Percentiles rank a stretch among this genome's conserved stretches.
Conservation (phyloP, 1,140 invertebrate species). For the Drosophila ananassae region DNA sequence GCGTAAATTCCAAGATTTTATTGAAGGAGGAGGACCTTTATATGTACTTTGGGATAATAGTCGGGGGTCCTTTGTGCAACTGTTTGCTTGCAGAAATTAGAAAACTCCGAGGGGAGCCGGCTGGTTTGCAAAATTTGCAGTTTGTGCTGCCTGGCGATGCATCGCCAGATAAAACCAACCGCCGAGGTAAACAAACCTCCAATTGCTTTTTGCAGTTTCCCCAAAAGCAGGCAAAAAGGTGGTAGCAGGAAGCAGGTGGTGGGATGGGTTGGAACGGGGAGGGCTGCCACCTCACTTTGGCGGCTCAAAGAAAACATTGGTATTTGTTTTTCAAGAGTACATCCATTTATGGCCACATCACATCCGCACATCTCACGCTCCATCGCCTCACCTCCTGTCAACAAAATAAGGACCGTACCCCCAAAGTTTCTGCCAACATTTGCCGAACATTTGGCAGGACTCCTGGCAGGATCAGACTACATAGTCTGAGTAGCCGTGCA, state of each 20-base stretch:
- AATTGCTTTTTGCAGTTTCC: constrained; percentile 2
- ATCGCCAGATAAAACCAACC: constrained; percentile 2
- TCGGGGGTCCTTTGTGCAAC: neutral
- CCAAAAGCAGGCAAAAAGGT: neutral
- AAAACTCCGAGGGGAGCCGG: neutral
- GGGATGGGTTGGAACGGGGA: neutral
- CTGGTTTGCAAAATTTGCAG: constrained; percentile 4
- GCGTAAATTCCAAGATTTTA: neutral
- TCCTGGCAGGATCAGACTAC: neutral
- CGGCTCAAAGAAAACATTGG: constrained; percentile 3
- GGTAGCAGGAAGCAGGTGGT: neutral
- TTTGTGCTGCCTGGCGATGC: constrained; percentile 1
- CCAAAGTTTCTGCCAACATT: too few relatives aligned
- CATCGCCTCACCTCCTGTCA: constrained; percentile 4
- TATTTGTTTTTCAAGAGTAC: constrained; percentile 8
- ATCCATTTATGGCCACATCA: constrained; percentile 9
- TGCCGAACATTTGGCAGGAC: neutral
- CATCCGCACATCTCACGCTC: constrained; percentile 3
- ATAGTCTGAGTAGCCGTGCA: constrained; percentile 20
- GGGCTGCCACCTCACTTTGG: neutral
- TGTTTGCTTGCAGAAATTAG: constrained; percentile 3
- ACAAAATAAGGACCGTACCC: constrained; percentile 1
- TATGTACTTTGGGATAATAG: neutral
- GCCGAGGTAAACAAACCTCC: neutral
- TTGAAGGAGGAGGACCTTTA: too few relatives aligned